Conservation (phyloP, 2,797 vertebrate species). For the Lophius americanus region DNA sequence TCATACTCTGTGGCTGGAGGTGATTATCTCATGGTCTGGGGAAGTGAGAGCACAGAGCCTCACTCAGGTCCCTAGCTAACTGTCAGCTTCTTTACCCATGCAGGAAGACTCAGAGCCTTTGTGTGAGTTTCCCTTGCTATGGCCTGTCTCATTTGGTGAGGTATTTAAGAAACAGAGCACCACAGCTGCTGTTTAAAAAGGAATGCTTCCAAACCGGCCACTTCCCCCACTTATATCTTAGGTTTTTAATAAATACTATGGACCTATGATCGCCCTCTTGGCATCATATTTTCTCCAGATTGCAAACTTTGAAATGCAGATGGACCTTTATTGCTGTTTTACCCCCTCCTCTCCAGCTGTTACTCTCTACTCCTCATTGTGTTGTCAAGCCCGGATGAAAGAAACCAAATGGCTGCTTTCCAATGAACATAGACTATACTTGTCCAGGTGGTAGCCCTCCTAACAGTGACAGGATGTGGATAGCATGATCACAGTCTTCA, state of each 20-base stretch:
- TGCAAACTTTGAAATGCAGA: conserved; percentile 46
- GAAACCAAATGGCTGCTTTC: conserved; percentile 42
- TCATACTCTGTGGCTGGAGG: conserved; percentile 42
- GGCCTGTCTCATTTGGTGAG: conserved; percentile 44
- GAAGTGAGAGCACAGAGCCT: conserved; percentile 38
- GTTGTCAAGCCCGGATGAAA: conserved; percentile 25
- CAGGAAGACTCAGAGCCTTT: conserved; percentile 61
- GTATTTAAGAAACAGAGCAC: conserved; percentile 60
- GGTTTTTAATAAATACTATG: conserved; percentile 32
- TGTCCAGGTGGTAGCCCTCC: conserved; percentile 67
- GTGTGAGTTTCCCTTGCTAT: conserved; percentile 47
- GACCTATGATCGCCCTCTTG: conserved; percentile 27
- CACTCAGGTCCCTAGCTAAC: conserved; percentile 59
- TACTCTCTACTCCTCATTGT: conserved; percentile 18
- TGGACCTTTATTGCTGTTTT: conserved; percentile 32
- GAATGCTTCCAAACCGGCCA: conserved; percentile 17
- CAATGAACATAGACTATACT: conserved; percentile 45
- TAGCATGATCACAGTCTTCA: conserved; percentile 44
- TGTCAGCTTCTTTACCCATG: conserved; percentile 73
- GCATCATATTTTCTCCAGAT: conserved; percentile 32
- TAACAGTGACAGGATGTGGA: conserved; percentile 67
- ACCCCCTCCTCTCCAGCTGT: conserved; percentile 41
- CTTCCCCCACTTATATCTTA: neutral
- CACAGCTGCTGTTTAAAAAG: conserved; percentile 37
- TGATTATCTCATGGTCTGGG: conserved; percentile 41